phyloP scores from a whole-genome alignment of 2,113 vertebrate genomes.

The Brevimyrus niger region DNA sequence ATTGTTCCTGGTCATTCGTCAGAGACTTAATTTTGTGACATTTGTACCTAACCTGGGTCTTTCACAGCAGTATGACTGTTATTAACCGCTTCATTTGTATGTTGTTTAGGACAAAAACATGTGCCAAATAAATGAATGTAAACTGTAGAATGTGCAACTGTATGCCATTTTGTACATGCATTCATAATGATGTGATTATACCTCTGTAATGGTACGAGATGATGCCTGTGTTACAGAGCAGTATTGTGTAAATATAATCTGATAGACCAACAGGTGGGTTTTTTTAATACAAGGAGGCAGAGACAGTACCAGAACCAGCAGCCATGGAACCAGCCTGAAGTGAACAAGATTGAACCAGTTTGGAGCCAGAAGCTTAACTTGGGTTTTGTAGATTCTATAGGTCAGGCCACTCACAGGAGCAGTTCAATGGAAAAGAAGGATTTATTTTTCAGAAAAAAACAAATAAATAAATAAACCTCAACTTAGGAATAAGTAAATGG shows the following conservation, averaged over 20 bases:
- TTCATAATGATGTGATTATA: neutral
- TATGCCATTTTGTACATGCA: neutral
- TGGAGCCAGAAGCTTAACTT: neutral
- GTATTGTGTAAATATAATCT: neutral
- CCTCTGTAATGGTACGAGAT: neutral
- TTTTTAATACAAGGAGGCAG: neutral
- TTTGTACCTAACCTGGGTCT: neutral
- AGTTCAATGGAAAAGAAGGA: neutral
- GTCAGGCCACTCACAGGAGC: neutral
- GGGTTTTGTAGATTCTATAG: neutral
- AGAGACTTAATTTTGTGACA: neutral
- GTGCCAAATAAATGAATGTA: neutral
- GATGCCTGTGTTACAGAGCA: neutral
- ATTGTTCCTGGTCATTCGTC: neutral
- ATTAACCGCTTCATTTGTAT: neutral
- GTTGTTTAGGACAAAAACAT: neutral
- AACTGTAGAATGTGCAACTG: neutral
- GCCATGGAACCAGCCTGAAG: neutral
- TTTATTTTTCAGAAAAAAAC: slow-evolving; percentile 11
- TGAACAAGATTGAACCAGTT: neutral
- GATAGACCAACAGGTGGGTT: neutral
- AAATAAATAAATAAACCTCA: slow-evolving; percentile 21
- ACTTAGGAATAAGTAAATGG: neutral
- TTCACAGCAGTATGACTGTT: neutral
- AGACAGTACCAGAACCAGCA: neutral